A percentile compares a stretch with the other conserved stretches of the same genome.
These are phyloP conservation scores for Chaetops frenatus DNA, from an alignment of 2,113 vertebrate species.

Conservation along the genomic window DNA sequence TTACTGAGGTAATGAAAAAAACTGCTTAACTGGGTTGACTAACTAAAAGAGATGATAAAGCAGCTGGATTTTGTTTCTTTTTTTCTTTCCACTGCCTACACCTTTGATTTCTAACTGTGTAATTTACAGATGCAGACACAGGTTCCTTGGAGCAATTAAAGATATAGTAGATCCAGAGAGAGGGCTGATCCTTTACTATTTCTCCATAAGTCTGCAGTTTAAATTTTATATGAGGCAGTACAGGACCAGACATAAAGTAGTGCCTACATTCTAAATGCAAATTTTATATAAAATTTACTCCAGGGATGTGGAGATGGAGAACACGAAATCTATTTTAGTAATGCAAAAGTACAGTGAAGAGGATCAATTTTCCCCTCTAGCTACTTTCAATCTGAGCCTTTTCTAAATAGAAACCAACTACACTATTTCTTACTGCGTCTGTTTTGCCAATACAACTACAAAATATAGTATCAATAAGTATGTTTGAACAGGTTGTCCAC, in stretches of 20 bases:
- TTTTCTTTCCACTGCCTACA: neutral
- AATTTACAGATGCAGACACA: neutral
- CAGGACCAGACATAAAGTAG: neutral
- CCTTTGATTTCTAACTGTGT: neutral
- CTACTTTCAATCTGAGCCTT: neutral
- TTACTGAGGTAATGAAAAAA: neutral
- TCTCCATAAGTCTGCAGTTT: neutral
- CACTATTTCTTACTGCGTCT: neutral
- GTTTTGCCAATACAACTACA: neutral
- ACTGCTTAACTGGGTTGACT: neutral
- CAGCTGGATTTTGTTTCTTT: neutral
- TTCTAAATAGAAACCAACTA: neutral
- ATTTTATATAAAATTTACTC: neutral
- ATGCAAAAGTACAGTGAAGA: neutral
- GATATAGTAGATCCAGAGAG: neutral
- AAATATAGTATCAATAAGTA: neutral
- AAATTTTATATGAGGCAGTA: constrained; percentile 16
- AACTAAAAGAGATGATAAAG: neutral
- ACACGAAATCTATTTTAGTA: neutral
- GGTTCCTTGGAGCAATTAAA: neutral
- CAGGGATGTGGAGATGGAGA: neutral
- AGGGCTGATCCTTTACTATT: neutral
- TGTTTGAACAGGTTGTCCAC: neutral
- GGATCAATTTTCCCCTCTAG: neutral
- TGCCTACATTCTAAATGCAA: neutral